phyloP scores from a whole-genome alignment of 2,888 invertebrate species.

The Aphidoletes aphidimyza region DNA sequence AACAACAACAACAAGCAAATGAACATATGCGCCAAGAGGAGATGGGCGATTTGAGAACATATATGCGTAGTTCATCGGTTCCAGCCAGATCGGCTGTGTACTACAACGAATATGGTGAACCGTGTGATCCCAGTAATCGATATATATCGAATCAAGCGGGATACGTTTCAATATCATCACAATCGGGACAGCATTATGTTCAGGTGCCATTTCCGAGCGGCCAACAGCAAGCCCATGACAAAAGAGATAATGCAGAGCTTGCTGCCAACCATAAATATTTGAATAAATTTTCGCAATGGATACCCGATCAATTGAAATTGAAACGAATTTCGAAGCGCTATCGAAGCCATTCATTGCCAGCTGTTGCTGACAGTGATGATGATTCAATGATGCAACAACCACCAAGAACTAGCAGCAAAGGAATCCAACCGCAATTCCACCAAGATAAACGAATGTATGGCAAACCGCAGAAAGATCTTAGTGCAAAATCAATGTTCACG shows the following conservation, averaged over 20 bases:
- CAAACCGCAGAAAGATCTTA: neutral
- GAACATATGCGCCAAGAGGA: slow-evolving; percentile 59
- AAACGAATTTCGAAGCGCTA: slow-evolving; percentile 73
- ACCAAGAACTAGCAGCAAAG: slow-evolving; percentile 57
- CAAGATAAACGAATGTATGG: neutral
- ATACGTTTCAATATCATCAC: neutral
- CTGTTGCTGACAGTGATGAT: slow-evolving; percentile 66
- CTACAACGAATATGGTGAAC: neutral
- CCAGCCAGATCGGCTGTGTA: slow-evolving; percentile 56
- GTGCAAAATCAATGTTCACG: neutral
- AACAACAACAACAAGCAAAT: slow-evolving; percentile 57
- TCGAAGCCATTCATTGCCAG: slow-evolving; percentile 84
- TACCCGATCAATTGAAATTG: slow-evolving; percentile 81
- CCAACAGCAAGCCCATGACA: slow-evolving; percentile 50
- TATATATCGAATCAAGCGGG: slow-evolving; percentile 23
- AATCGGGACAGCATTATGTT: slow-evolving; percentile 58
- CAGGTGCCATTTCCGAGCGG: neutral
- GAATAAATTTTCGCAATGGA: slow-evolving; percentile 72
- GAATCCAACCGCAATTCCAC: neutral
- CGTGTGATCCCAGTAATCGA: neutral
- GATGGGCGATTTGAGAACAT: slow-evolving; percentile 18
- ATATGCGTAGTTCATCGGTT: slow-evolving; percentile 54
- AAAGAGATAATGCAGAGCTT: slow-evolving; percentile 58
- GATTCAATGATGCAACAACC: slow-evolving; percentile 59
- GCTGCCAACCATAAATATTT: slow-evolving; percentile 65